Percentiles rank a stretch among this genome's conserved stretches.
phyloP scores from a whole-genome alignment of 2,888 invertebrate species.

The Leptinotarsa haldemani region DNA sequence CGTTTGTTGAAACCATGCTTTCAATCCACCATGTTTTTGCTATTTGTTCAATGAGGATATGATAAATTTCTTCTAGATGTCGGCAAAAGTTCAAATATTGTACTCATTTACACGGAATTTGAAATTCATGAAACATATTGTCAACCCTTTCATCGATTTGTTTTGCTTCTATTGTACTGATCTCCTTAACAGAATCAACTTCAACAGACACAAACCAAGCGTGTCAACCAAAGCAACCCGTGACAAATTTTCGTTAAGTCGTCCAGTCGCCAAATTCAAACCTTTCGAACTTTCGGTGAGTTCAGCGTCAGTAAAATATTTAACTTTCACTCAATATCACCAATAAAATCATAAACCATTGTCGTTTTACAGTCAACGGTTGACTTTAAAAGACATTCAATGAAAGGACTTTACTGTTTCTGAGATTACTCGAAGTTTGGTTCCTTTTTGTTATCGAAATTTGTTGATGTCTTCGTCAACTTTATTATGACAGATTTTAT shows the following conservation, averaged over 20 bases:
- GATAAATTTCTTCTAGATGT: too few relatives aligned
- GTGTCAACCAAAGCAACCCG: not conserved
- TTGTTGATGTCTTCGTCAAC: constrained; percentile 50
- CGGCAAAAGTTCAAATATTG: not conserved
- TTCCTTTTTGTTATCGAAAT: constrained; percentile 50
- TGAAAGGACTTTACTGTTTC: constrained; percentile 54
- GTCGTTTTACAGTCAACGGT: constrained; percentile 48
- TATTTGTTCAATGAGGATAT: too few relatives aligned
- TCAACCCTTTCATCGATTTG: not conserved
- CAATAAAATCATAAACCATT: constrained; percentile 52
- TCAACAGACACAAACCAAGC: not conserved
- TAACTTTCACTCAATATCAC: constrained; percentile 51
- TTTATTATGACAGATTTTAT: constrained; percentile 53
- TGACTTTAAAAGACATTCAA: constrained; percentile 47
- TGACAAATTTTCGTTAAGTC: constrained; percentile 8
- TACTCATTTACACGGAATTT: not conserved
- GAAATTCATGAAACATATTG: not conserved
- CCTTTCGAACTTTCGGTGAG: constrained; percentile 8
- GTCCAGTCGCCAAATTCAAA: constrained; percentile 7
- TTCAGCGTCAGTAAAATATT: constrained; percentile 47
- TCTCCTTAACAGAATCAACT: too few relatives aligned
- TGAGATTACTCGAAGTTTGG: constrained; percentile 46
- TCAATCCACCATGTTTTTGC: too few relatives aligned
- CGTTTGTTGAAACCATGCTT: too few relatives aligned
- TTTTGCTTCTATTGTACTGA: too few relatives aligned